Conservation (phyloP, 2,113 vertebrate species). For the Alouatta palliata region DNA sequence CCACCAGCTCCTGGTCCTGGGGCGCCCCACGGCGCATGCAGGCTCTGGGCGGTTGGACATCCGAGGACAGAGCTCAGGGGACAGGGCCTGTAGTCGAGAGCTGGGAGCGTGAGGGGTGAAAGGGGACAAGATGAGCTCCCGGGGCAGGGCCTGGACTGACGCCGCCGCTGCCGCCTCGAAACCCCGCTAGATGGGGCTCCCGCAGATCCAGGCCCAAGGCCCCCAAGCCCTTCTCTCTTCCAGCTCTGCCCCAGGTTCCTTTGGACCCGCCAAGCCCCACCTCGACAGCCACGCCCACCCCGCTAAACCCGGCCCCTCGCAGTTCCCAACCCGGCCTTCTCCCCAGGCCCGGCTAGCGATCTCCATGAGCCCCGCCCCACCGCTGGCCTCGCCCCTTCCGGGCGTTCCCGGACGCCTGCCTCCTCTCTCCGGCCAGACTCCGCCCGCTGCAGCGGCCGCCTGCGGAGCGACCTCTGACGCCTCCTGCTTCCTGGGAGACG, state of each 20-base stretch:
- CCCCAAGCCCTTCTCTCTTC: slow-evolving; percentile 84
- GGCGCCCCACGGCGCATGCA: slow-evolving; percentile 70
- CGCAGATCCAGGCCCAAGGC: slow-evolving; percentile 78
- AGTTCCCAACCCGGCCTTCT: not conserved
- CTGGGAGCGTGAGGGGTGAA: not conserved
- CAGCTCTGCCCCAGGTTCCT: slow-evolving; percentile 84
- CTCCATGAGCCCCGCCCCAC: not conserved
- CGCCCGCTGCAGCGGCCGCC: not conserved
- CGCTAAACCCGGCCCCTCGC: not conserved
- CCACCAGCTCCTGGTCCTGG: slow-evolving; percentile 73
- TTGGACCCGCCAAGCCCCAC: slow-evolving; percentile 78
- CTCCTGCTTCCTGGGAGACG: not conserved
- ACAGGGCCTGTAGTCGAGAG: slow-evolving; percentile 83
- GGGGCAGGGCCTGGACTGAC: not conserved
- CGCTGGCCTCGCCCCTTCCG: slow-evolving; percentile 15
- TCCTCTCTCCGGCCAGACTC: not conserved
- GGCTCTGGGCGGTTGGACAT: slow-evolving; percentile 84
- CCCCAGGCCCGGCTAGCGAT: rapidly evolving
- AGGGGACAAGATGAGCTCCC: not conserved
- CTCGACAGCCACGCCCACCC: slow-evolving; percentile 72
- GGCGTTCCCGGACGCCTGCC: not conserved
- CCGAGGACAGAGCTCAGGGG: slow-evolving; percentile 82
- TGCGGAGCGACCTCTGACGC: too few relatives aligned
- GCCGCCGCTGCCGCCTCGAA: not conserved
- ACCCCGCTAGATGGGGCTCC: not conserved